These are phyloP conservation scores for Suricata suricatta DNA, from an alignment of 2,113 vertebrate species.

Conservation along the genomic window DNA sequence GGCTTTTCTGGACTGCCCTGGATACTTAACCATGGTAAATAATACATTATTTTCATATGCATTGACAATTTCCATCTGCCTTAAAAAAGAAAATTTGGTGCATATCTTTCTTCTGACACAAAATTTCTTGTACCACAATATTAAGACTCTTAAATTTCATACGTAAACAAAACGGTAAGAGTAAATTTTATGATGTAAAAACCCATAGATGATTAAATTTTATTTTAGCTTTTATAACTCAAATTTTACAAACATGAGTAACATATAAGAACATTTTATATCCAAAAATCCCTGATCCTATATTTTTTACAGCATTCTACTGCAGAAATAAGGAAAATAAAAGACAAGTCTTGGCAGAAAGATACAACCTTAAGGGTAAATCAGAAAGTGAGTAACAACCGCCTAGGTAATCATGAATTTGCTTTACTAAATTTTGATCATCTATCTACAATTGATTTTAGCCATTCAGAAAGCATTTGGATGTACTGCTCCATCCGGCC, in stretches of 20 bases:
- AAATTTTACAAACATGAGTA: not conserved
- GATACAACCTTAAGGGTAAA: not conserved
- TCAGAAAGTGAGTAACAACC: not conserved
- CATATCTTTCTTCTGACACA: not conserved
- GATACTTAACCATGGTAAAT: not conserved
- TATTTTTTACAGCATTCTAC: not conserved
- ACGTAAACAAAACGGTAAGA: not conserved
- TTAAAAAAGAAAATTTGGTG: not conserved
- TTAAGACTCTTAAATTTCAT: not conserved
- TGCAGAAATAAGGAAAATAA: not conserved
- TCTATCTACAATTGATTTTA: not conserved
- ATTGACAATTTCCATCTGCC: not conserved
- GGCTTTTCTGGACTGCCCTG: not conserved
- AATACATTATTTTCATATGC: not conserved
- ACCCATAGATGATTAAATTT: not conserved
- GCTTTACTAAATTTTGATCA: not conserved
- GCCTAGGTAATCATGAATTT: not conserved
- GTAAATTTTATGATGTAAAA: not conserved
- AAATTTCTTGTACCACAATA: not conserved
- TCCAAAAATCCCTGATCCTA: not conserved
- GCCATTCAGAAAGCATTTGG: not conserved
- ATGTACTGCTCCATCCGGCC: not conserved
- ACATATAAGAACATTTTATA: not conserved
- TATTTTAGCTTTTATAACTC: not conserved
- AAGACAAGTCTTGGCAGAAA: not conserved